Base-by-base conservation (phyloP, 2,797 vertebrate genomes). In the Cynopterus sphinx region DNA sequence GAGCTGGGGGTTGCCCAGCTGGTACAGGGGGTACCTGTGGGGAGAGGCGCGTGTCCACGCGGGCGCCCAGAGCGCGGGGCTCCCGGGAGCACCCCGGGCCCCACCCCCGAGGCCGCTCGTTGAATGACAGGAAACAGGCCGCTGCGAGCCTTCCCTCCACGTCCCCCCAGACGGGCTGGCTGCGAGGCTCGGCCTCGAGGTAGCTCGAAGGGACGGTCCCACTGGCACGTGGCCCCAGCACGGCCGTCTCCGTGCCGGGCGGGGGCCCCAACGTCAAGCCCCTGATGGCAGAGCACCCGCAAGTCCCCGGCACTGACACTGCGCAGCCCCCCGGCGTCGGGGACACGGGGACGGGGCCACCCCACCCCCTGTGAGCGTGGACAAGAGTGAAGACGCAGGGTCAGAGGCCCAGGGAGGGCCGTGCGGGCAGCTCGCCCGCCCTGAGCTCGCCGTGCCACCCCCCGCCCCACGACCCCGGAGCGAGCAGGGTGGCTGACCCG, bases 1-100 rank as follows among this genome's bases (percentile, higher is more conserved):
- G 86, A 99, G 98, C 97, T 99, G 99, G 39, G 99, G 99, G 97
- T 99, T 99, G 3, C 99, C 99, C 84, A 99, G 41, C 98, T 99
- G 99, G 98, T 99, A 99, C 33, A 99, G 96, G 3, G 99, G 99
- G 97, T 99, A 99, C 96, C 99, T 99, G 96, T 6, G 53, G 16
- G 59, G 46, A 97, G 31, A 97, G 28, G 94, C 3, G 31, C 4
- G 1, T 4, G 33, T 82, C 19, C 9, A 9, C 8, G 0, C 19
- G 16, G 9, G 51, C 41, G 41, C 21, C n/a, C 63, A 6, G 26
- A n/a, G n/a, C 39, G 21, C 0, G 0, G 7, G 17, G 26, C 49
- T n/a, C 61, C 59, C 3, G 0, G 15, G 67, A 24, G 65, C 24
- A 33, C 53, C 75, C 3, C 2, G 1, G 24, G 9, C 59, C 83